These are phyloP conservation scores for Eupithecia tripunctaria DNA, from an alignment of 2,888 invertebrate genomes.

Conservation along the genomic window DNA sequence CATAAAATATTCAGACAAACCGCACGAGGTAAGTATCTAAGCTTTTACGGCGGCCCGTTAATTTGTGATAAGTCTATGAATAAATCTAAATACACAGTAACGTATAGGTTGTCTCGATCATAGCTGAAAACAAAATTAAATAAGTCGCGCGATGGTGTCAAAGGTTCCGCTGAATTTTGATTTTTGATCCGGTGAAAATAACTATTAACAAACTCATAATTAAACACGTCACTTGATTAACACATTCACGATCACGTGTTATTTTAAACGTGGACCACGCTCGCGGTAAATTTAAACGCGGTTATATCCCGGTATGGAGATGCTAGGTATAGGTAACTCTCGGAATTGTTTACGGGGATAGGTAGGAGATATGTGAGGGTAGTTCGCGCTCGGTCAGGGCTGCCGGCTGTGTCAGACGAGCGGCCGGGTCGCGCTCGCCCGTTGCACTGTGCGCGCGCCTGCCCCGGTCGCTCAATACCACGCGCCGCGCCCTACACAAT, in stretches of 20 bases:
- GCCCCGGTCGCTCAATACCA: conserved; percentile 65
- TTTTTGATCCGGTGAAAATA: background rate
- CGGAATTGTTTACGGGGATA: conserved; percentile 37
- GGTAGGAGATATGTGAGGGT: conserved; percentile 54
- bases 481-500: conserved; percentile 73
- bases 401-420: conserved; percentile 57
- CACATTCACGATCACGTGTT: conserved; percentile 10
- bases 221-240: conserved; percentile 23
- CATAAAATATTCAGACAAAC: conserved; percentile 29
- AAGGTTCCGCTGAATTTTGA: conserved; percentile 24
- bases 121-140: background rate
- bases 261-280: conserved; percentile 1
- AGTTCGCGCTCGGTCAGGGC: conserved; percentile 38
- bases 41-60: conserved; percentile 27
- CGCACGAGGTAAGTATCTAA: conserved; percentile 25
- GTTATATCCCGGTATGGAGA: background rate
- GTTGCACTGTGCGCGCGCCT: conserved; percentile 71
- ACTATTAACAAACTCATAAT: background rate
- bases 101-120: background rate
- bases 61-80: conserved; percentile 27
- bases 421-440: conserved; percentile 63
- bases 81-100: conserved; percentile 12
- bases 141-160: conserved; percentile 30
- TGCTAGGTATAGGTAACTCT: background rate
- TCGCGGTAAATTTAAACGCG: background rate